Conservation (phyloP, 2,113 vertebrate species). For the Corvus hawaiiensis region DNA sequence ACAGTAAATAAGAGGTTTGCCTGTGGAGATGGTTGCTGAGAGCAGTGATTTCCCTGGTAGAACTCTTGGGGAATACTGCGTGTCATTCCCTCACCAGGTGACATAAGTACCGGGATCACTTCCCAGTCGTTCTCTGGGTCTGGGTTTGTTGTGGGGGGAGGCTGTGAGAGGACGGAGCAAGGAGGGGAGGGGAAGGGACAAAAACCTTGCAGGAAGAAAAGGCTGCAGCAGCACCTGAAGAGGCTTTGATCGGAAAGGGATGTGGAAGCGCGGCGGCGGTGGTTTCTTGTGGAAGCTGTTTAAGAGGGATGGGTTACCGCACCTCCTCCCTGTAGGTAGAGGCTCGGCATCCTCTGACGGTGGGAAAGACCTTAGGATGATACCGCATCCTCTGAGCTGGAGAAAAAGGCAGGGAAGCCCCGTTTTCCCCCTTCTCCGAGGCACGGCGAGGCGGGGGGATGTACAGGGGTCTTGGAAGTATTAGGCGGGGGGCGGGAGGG, state of each 20-base stretch:
- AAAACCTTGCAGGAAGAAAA: background rate
- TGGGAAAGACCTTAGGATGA: background rate
- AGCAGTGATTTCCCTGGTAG: background rate
- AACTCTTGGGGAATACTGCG: background rate
- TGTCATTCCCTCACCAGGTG: background rate
- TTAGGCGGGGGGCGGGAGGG: too few species aligned
- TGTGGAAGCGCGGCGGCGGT: background rate
- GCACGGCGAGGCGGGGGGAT: background rate
- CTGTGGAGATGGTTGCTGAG: background rate
- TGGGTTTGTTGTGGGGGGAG: background rate
- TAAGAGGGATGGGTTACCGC: background rate
- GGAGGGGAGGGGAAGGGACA: background rate
- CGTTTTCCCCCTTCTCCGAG: background rate
- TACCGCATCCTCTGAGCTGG: background rate
- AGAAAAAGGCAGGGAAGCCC: background rate
- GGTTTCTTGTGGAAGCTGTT: background rate
- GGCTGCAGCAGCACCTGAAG: background rate
- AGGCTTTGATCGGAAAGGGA: background rate
- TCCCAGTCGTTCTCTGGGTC: background rate
- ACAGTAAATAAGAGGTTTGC: background rate
- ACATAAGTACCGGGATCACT: background rate
- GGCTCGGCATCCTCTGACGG: background rate
- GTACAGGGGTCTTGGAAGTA: accelerated
- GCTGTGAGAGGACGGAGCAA: background rate
- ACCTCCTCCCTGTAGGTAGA: background rate